Base-by-base conservation (phyloP, 2,797 vertebrate genomes). In the Loriculus beryllinus region DNA sequence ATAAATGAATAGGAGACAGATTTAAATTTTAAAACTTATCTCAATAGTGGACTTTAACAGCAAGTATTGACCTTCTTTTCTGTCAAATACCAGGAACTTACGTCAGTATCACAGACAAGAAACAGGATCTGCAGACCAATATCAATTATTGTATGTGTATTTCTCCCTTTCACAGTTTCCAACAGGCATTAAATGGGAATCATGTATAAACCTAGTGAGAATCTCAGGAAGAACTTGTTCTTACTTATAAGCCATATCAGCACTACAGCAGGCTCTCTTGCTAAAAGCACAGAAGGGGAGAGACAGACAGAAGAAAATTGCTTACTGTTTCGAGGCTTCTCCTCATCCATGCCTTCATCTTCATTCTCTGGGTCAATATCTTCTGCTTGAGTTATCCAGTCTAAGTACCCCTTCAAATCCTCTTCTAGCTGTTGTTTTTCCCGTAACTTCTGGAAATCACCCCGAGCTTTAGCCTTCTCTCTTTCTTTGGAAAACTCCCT, bases 401-500 rank as follows among this genome's bases (percentile, higher is more conserved):
- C 99, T 94, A 99, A 97, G 96, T 99, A 99, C 80, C 99, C 99
- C 96, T 99, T 98, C 96, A 99, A 98, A 94, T 99, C 99, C 86
- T 99, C 99, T 84, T 99, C 99, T 65, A 99, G 98, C 90, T 99
- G 99, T 84, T 99, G 99, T 82, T 99, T 99, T 97, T 99, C 99
- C 92, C 99, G 96, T 62, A 99, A 98, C 97, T 99, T 99, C 95
- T 99, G 99, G 97, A 99, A 99, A 96, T 99, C 99, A 0, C 99
- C 99, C 3, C 99, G 98, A 59, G 99, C 99, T 89, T 99, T 99
- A 87, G 99, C 99, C 92, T 99, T 99, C 97, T 99, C 99, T 90
- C 99, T 98, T 94, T 99, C 99, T 97, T 99, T 99, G 95, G 99
- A 99, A 98, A 99, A 99, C 98, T 99, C 99, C 97, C 99, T 99